Conservation (phyloP, 1,140 invertebrate species). For the Drosophila funebris region DNA sequence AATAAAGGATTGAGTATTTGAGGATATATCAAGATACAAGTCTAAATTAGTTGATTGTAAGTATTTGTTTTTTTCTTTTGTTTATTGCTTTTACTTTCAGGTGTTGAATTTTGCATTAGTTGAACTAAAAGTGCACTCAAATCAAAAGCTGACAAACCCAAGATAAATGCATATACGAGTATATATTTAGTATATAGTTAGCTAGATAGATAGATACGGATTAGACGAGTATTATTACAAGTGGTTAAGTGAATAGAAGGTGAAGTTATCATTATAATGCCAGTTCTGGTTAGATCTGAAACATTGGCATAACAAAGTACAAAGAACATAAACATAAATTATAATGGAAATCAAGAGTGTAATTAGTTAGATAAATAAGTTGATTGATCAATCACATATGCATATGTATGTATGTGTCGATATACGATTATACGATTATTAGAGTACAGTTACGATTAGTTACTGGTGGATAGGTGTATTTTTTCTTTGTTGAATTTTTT, state of each 20-base stretch:
- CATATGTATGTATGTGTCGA: conserved; percentile 2
- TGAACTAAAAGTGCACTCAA: conserved; percentile 37
- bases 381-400: conserved; percentile 2
- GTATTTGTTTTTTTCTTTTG: conserved; percentile 29
- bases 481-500: not conserved
- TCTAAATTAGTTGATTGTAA: conserved; percentile 5
- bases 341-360: not conserved
- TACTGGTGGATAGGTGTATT: conserved; percentile 1
- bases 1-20: not conserved
- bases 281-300: not conserved
- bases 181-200: conserved; percentile 6
- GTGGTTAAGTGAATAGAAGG: not conserved
- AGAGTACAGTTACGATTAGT: not conserved
- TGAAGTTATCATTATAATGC: not conserved
- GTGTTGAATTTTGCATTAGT: conserved; percentile 33
- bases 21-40: not conserved
- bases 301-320: not conserved
- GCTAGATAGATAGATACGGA: not conserved
- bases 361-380: not conserved
- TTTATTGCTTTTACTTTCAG: conserved; percentile 39
- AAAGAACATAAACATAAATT: not conserved
- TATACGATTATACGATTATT: too few relatives aligned
- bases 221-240: not conserved
- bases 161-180: not conserved
- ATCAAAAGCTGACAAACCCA: not conserved